Conservation (phyloP, 2,888 invertebrate species). For the Thereva unica region DNA sequence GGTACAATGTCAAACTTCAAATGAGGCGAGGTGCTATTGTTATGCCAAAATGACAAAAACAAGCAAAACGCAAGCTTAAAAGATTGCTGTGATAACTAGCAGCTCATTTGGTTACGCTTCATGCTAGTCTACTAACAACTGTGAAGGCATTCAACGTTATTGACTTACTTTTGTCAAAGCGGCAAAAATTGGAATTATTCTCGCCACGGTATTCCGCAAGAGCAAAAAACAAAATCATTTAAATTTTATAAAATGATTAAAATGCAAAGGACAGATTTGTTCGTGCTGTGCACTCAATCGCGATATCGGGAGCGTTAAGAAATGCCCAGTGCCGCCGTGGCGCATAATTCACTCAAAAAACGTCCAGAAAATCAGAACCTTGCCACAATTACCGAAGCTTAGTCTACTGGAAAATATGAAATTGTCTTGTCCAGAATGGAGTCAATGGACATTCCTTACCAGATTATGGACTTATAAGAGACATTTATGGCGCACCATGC, state of each 20-base stretch:
- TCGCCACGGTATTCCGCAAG: conserved; percentile 12
- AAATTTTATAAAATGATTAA: conserved; percentile 21
- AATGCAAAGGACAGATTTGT: conserved; percentile 22
- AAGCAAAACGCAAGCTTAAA: too few species aligned
- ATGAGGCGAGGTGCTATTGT: too few species aligned
- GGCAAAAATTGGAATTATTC: neutral
- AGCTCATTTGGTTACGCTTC: too few species aligned
- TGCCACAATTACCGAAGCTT: neutral
- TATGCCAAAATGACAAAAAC: too few species aligned
- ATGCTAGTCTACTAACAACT: too few species aligned
- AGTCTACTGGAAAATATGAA: conserved; percentile 22
- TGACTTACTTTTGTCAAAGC: too few species aligned
- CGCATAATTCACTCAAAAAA: conserved; percentile 11
- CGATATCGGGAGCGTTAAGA: conserved; percentile 17
- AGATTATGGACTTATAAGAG: too few species aligned
- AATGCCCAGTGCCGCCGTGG: conserved; percentile 13
- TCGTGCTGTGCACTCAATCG: conserved; percentile 21
- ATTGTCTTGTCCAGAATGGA: conserved; percentile 9
- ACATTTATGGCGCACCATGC: too few species aligned
- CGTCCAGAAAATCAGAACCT: conserved; percentile 12
- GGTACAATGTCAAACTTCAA: too few species aligned
- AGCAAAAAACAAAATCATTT: conserved; percentile 27
- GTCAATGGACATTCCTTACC: neutral
- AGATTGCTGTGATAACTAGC: too few species aligned
- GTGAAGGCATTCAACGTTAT: too few species aligned